These are phyloP conservation scores for Aradophagus sp. DNA, from an alignment of 1,140 invertebrate genomes.

Conservation along the genomic window DNA sequence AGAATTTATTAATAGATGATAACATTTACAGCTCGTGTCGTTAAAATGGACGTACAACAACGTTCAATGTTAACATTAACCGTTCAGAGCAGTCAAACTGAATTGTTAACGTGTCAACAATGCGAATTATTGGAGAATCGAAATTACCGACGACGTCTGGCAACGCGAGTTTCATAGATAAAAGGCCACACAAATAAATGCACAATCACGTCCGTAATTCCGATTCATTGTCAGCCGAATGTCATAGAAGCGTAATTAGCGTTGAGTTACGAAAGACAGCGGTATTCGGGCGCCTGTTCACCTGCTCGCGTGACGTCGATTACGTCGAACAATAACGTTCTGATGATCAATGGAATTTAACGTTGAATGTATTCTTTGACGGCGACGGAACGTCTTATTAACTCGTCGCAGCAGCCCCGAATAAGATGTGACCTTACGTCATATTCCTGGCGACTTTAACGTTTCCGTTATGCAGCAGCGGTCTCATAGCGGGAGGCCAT, in stretches of 20 bases:
- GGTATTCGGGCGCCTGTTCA: too few species aligned
- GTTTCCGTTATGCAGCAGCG: conserved; percentile 43
- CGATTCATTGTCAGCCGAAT: too few species aligned
- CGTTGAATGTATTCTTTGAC: too few species aligned
- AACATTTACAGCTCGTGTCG: conserved; percentile 22
- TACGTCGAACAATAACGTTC: too few species aligned
- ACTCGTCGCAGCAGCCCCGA: conserved; percentile 30
- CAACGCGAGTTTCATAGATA: conserved; percentile 1
- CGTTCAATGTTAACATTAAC: conserved; percentile 44
- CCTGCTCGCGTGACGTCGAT: too few species aligned
- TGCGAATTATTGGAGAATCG: conserved; percentile 12
- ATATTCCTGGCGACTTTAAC: conserved; percentile 44
- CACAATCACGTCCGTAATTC: too few species aligned
- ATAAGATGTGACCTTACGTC: conserved; percentile 35
- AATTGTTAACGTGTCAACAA: conserved; percentile 32
- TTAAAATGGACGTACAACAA: conserved; percentile 16
- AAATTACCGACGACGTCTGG: conserved; percentile 24
- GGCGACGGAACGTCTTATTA: conserved; percentile 48
- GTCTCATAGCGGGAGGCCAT: conserved; percentile 28
- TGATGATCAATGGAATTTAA: too few species aligned
- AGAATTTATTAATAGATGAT: conserved; percentile 48
- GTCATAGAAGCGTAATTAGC: too few species aligned
- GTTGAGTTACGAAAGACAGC: too few species aligned
- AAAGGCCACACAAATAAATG: too few species aligned
- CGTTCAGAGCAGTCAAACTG: conserved; percentile 18